phyloP scores from a whole-genome alignment of 2,888 invertebrate species.

The Parnassius apollo region DNA sequence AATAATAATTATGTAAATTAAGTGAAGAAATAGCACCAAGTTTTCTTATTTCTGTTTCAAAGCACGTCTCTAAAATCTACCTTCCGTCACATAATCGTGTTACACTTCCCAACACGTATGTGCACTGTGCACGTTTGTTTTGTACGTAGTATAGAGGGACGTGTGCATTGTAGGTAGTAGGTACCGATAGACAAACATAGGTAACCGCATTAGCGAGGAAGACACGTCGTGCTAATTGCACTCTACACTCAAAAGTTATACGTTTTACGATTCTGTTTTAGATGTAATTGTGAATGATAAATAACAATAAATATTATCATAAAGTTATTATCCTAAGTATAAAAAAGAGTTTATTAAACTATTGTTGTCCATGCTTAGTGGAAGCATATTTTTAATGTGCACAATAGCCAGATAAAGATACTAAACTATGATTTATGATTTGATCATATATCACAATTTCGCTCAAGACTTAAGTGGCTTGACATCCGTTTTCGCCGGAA shows the following conservation, averaged over 20 bases:
- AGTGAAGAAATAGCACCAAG: too few species aligned
- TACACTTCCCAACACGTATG: conserved; percentile 31
- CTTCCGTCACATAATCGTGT: conserved; percentile 33
- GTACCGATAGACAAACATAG: conserved; percentile 45
- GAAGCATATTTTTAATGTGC: too few species aligned
- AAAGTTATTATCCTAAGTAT: too few species aligned
- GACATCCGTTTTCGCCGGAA: too few species aligned
- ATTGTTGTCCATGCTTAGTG: too few species aligned
- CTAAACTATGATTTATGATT: too few species aligned
- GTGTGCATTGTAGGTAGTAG: conserved; percentile 32
- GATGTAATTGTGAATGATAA: background rate
- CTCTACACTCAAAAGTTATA: conserved; percentile 9
- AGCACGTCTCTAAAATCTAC: background rate
- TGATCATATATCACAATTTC: too few species aligned
- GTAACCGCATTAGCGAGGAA: conserved; percentile 63
- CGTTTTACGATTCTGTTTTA: background rate
- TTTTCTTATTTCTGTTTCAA: background rate
- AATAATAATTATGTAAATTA: too few species aligned
- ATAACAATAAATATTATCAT: too few species aligned
- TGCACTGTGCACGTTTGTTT: conserved; percentile 19
- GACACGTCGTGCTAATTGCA: conserved; percentile 57
- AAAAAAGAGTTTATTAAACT: too few species aligned
- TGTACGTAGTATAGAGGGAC: conserved; percentile 27
- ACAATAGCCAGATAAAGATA: too few species aligned
- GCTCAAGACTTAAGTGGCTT: too few species aligned